phyloP scores from a whole-genome alignment of 64 coral and sea anemone species.

The Acropora tenuis region DNA sequence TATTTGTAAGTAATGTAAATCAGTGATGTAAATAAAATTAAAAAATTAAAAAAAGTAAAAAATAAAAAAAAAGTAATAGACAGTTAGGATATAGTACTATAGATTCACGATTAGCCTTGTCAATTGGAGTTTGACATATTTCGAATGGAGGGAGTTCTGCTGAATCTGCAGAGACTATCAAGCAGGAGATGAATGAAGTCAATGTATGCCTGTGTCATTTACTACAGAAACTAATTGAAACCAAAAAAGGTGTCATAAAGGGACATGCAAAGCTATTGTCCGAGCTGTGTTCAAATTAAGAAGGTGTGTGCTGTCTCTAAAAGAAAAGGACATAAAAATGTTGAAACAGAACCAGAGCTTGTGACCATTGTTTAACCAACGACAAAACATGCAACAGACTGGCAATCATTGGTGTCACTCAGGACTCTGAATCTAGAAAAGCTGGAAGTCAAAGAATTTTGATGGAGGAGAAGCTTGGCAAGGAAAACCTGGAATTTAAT shows the following conservation, averaged over 20 bases:
- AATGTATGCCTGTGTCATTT: conserved; percentile 58
- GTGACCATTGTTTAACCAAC: conserved; percentile 44
- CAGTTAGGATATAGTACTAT: no score
- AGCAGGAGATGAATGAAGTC: conserved; percentile 33
- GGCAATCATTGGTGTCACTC: conserved; percentile 51
- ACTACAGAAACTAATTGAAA: conserved; percentile 49
- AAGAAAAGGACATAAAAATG: conserved; percentile 35
- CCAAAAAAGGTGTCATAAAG: conserved; percentile 52
- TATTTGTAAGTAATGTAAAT: no score
- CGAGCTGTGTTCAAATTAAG: conserved; percentile 35
- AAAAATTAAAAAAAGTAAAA: no score
- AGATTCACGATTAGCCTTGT: conserved; percentile 34
- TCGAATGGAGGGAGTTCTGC: conserved; percentile 1
- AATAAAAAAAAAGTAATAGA: no score
- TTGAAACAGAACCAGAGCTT: conserved; percentile 16
- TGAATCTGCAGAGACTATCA: conserved; percentile 42
- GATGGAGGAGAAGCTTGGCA: no score
- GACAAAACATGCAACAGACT: conserved; percentile 38
- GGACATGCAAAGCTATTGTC: conserved; percentile 47
- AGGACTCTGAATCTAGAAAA: conserved; percentile 53
- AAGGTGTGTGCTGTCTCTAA: conserved; percentile 43
- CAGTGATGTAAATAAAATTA: no score
- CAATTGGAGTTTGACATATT: conserved; percentile 32
- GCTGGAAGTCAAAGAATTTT: no score
- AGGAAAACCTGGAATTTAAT: no score